Percentiles rank a stretch among this genome's conserved stretches.
phyloP scores from a whole-genome alignment of 1,140 invertebrate species.

The Plutomurus gul region DNA sequence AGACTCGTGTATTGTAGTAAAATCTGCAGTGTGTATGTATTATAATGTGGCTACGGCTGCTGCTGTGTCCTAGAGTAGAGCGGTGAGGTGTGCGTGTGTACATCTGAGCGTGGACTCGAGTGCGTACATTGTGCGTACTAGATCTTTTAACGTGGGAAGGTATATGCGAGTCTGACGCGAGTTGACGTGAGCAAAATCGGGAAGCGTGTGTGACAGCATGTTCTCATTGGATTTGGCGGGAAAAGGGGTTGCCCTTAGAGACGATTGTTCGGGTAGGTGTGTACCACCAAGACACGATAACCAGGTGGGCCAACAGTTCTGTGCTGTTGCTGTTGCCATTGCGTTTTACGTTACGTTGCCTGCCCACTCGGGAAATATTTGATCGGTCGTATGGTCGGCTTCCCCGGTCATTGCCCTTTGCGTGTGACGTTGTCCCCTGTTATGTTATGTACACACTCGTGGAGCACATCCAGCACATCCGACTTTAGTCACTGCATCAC shows the following conservation, averaged over 20 bases:
- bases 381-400: constrained; percentile 37
- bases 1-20: too few species aligned
- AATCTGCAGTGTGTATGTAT: too few species aligned
- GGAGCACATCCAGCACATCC: not conserved
- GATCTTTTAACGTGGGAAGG: constrained; percentile 1
- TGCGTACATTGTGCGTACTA: not conserved
- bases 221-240: constrained; percentile 46
- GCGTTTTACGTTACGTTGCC: not conserved
- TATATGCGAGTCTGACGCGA: constrained; percentile 36
- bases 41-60: too few species aligned
- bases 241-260: constrained; percentile 46
- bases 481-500: not conserved
- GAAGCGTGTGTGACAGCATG: constrained; percentile 39
- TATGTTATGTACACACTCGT: constrained; percentile 47
- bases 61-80: too few species aligned
- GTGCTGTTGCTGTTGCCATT: not conserved
- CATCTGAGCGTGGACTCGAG: too few species aligned
- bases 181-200: constrained; percentile 45
- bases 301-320: not conserved
- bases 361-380: constrained; percentile 37
- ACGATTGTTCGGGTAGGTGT: constrained; percentile 44
- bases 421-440: constrained; percentile 41
- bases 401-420: constrained; percentile 53
- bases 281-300: not conserved
- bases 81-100: not conserved